Base-by-base conservation (phyloP, 2,797 vertebrate genomes). In the Pagetopsis macropterus region DNA sequence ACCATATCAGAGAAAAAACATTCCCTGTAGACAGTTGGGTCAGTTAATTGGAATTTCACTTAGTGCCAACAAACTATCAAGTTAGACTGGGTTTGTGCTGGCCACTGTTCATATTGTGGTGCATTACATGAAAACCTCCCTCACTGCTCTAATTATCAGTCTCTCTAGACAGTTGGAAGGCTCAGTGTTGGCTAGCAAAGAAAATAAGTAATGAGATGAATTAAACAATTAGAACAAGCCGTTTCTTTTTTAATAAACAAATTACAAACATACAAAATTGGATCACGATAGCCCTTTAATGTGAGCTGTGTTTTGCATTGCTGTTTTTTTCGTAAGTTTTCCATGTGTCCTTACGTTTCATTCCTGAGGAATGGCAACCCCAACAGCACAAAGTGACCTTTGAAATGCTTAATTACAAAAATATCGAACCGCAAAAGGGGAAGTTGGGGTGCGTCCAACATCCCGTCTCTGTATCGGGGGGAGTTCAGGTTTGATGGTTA, bases 21-120 rank as follows among this genome's bases (percentile, higher is more conserved):
- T 52, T 88, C 85, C 84, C 84, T 72, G 68, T 70, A 85, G 86
- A 87, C 84, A 75, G 87, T 85, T 79, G 69, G 84, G 88, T 86
- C 82, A 88, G 84, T 85, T 91, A 88, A 91, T 91, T 90, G 87
- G 73, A 87, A 87, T 89, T 88, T 85, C 83, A 86, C 79, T 84
- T 76, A 70, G 83, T 87, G 82, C 81, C 90, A 88, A 77, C 52
- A 41, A 85, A 89, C 77, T 84, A 86, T 89, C 82, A 77, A 86
- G 81, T 77, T 79, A 84, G 76, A 46, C 69, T 64, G 76, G 67
- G 81, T 83, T 86, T 85, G 52, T 71, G 77, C 73, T 87, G 87
- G 89, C 87, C 23, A 31, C 78, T 79, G 85, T 86, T 91, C 87
- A 89, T 79, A 84, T 76, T 82, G 76, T 80, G 69, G 70, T 56